These are phyloP conservation scores for Agapornis roseicollis DNA, from an alignment of 2,113 vertebrate species.

Conservation along the genomic window DNA sequence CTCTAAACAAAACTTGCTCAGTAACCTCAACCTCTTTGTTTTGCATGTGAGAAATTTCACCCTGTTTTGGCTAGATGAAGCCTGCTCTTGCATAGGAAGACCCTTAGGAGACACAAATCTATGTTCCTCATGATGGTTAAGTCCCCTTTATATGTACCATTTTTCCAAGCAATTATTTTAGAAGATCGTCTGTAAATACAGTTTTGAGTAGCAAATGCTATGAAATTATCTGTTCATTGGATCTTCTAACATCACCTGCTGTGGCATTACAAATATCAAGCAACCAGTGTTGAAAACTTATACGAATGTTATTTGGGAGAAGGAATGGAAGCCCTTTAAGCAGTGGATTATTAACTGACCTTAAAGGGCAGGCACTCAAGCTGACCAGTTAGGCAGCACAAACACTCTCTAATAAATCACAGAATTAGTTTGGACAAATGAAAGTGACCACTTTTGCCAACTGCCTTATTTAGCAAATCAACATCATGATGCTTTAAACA, in stretches of 20 bases:
- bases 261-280: not conserved
- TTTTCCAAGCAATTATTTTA: not conserved
- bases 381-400: not conserved
- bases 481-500: not conserved
- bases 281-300: not conserved
- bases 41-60: not conserved
- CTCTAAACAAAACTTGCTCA: not conserved
- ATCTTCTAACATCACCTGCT: not conserved
- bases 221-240: not conserved
- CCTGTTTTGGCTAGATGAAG: not conserved
- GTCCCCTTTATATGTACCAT: not conserved
- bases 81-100: not conserved
- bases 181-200: not conserved
- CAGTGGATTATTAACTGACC: not conserved
- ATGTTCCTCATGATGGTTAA: not conserved
- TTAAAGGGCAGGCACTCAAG: not conserved
- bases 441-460: not conserved
- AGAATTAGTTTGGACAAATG: not conserved
- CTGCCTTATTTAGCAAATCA: not conserved
- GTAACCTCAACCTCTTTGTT: not conserved
- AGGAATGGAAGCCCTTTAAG: not conserved
- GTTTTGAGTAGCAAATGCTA: not conserved
- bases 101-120: not conserved
- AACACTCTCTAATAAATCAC: not conserved
- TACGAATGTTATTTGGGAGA: not conserved